Conservation (phyloP, 2,888 invertebrate species). For the Campaea margaritaria region DNA sequence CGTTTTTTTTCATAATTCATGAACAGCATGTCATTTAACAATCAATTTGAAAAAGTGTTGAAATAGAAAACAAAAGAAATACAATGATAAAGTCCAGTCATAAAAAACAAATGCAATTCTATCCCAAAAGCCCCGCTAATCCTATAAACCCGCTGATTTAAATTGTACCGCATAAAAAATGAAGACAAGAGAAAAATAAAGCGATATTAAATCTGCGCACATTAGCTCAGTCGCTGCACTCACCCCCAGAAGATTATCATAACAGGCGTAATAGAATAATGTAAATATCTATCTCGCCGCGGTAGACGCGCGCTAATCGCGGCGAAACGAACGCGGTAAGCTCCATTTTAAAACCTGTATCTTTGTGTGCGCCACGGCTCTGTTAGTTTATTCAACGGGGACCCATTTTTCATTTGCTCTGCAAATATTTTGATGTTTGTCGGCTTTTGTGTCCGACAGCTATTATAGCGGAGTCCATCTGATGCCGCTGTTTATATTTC, state of each 20-base stretch:
- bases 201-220: constrained; percentile 65
- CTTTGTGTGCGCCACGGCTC: constrained; percentile 57
- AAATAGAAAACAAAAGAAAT: constrained; percentile 35
- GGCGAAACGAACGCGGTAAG: constrained; percentile 67
- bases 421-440: constrained; percentile 82
- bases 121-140: constrained; percentile 38
- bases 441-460: constrained; percentile 61
- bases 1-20: too few species aligned
- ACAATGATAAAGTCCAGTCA: constrained; percentile 24
- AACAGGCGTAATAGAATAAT: constrained; percentile 79
- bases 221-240: constrained; percentile 61
- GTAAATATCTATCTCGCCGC: constrained; percentile 66
- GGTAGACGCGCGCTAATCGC: constrained; percentile 76
- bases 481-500: constrained; percentile 53
- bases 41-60: constrained; percentile 35
- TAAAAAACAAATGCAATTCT: constrained; percentile 37
- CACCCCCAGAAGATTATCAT: constrained; percentile 77
- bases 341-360: constrained; percentile 73
- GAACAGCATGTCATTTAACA: too few species aligned
- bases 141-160: constrained; percentile 44
- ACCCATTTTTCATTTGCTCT: constrained; percentile 73
- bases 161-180: constrained; percentile 48
- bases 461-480: constrained; percentile 57
- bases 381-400: constrained; percentile 68
- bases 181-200: constrained; percentile 58